phyloP scores from a whole-genome alignment of 2,113 vertebrate genomes.

The Thamnaconus septentrionalis region DNA sequence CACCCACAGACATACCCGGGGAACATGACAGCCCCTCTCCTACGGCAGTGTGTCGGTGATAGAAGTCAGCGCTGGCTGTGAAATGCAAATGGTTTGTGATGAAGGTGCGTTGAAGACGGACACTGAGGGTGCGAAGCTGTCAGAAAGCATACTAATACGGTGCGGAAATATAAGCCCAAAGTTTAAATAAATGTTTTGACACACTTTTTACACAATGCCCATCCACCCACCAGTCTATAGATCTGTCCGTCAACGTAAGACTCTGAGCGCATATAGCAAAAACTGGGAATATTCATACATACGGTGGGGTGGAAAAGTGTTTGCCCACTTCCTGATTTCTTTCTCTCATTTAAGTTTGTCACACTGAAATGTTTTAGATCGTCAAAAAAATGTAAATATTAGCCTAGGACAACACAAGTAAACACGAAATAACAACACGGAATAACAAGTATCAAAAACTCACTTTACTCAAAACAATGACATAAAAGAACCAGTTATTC shows the following conservation, averaged over 20 bases:
- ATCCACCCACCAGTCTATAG: neutral
- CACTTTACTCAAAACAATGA: too few relatives aligned
- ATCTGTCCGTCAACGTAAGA: neutral
- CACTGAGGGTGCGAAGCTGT: constrained; percentile 28
- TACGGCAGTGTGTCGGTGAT: constrained; percentile 50
- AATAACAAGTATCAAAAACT: too few relatives aligned
- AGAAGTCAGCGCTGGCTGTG: constrained; percentile 55
- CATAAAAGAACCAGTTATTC: too few relatives aligned
- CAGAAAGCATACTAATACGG: constrained; percentile 36
- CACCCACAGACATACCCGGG: constrained; percentile 28
- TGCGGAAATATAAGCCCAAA: constrained; percentile 1
- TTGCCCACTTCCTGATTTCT: too few relatives aligned
- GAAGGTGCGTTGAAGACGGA: constrained; percentile 32
- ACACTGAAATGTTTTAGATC: too few relatives aligned
- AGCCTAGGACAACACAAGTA: too few relatives aligned
- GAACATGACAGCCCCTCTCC: constrained; percentile 61
- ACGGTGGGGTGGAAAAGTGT: too few relatives aligned
- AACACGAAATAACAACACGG: too few relatives aligned
- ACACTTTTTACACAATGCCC: neutral
- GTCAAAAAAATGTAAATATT: too few relatives aligned
- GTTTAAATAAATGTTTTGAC: neutral
- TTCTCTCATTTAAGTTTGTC: too few relatives aligned
- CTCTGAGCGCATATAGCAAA: too few relatives aligned
- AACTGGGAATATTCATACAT: too few relatives aligned
- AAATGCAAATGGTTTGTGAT: constrained; percentile 60